These are phyloP conservation scores for Pterophyllum scalare DNA, from an alignment of 2,113 vertebrate genomes.

Conservation along the genomic window DNA sequence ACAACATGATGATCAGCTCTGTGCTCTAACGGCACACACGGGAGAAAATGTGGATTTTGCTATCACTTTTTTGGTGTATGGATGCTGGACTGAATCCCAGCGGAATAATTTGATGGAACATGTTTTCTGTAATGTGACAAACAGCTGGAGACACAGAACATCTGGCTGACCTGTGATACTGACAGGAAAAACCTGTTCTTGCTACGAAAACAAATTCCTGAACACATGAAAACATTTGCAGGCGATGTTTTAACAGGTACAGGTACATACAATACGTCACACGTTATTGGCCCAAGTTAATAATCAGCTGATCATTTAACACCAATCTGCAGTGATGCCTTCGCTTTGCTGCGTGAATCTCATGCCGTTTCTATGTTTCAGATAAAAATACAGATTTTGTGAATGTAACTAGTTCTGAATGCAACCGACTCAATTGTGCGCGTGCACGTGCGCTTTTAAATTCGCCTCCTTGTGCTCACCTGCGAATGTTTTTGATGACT, in stretches of 20 bases:
- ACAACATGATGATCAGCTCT: neutral
- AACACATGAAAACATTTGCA: slow-evolving; percentile 4
- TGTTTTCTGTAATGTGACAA: neutral
- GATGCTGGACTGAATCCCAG: neutral
- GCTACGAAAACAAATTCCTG: slow-evolving; percentile 21
- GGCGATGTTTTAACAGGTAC: neutral
- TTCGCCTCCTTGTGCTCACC: no score
- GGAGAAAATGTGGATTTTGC: slow-evolving; percentile 4
- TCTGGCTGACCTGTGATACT: slow-evolving; percentile 48
- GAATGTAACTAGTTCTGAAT: neutral
- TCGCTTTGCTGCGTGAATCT: neutral
- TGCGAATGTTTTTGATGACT: neutral
- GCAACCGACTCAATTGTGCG: neutral
- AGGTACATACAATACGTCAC: neutral
- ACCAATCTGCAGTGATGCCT: neutral
- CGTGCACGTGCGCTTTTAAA: neutral
- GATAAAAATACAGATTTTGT: neutral
- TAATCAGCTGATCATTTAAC: neutral
- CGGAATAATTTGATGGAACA: neutral
- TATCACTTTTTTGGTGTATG: neutral
- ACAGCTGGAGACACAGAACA: neutral
- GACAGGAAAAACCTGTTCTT: slow-evolving; percentile 38
- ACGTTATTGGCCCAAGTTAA: neutral
- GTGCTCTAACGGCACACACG: neutral
- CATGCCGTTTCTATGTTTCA: neutral